Conservation (phyloP, 2,113 vertebrate genomes). For the Rallus limicola region DNA sequence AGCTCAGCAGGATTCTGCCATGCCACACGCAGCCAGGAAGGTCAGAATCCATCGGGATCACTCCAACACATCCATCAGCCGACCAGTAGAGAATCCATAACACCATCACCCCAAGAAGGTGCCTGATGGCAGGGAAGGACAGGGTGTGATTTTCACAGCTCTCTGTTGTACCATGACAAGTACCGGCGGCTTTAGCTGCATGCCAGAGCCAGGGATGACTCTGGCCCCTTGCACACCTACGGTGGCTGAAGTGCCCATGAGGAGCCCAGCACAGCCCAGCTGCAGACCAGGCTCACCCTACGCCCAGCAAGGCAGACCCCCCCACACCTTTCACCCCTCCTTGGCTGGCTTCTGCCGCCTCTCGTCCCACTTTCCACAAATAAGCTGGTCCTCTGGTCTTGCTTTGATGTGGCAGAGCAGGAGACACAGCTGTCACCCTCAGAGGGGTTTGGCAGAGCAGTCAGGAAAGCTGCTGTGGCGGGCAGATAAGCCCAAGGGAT, state of each 20-base stretch:
- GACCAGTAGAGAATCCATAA: neutral
- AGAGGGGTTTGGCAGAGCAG: neutral
- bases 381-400: neutral
- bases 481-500: neutral
- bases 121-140: neutral
- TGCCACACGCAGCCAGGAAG: neutral
- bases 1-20: neutral
- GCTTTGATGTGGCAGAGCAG: neutral
- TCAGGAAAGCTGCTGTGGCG: neutral
- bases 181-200: neutral
- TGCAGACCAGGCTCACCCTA: neutral
- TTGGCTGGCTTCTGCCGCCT: neutral
- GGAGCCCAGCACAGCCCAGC: rapidly evolving
- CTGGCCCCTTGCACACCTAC: neutral
- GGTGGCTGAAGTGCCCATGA: rapidly evolving
- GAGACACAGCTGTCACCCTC: neutral
- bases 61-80: neutral
- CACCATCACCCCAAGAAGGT: neutral
- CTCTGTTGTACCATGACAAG: neutral
- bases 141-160: neutral
- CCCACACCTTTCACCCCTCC: neutral
- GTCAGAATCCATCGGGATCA: neutral
- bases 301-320: rapidly evolving
- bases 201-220: neutral
- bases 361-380: rapidly evolving